Evolutionary conservation across 2,113 vertebrate genomes (phyloP).

Genomic region (Odocoileus virginianus): DNA sequence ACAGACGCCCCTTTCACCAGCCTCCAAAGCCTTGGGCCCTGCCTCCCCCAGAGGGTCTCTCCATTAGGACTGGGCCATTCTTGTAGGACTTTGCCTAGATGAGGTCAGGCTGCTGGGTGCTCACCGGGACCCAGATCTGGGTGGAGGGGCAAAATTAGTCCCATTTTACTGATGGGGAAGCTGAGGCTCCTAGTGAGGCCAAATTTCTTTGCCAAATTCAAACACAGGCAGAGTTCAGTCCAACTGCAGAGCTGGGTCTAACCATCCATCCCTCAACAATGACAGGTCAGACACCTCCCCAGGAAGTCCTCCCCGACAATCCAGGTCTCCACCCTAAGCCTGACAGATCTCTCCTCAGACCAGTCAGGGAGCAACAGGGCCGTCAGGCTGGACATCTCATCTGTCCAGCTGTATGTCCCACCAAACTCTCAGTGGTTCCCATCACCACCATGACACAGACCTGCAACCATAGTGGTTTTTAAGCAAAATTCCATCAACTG

Average conservation of each 20-base stretch:
- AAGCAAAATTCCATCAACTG: background rate
- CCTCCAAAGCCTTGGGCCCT: background rate
- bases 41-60: background rate
- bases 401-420: background rate
- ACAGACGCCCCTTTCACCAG: background rate
- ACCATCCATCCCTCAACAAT: background rate
- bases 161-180: background rate
- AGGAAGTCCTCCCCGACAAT: background rate
- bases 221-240: background rate
- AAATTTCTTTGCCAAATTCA: background rate
- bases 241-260: background rate
- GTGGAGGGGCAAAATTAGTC: background rate
- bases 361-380: background rate
- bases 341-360: background rate
- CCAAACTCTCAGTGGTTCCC: background rate
- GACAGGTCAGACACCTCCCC: background rate
- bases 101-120: background rate
- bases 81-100: background rate
- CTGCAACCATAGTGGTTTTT: background rate
- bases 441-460: background rate
- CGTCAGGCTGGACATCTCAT: background rate
- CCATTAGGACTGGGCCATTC: background rate
- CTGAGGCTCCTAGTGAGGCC: background rate
- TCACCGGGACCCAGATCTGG: background rate
- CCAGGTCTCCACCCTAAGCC: background rate